These are phyloP conservation scores for Chorisops tibialis DNA, from an alignment of 2,888 invertebrate genomes.

Conservation along the genomic window DNA sequence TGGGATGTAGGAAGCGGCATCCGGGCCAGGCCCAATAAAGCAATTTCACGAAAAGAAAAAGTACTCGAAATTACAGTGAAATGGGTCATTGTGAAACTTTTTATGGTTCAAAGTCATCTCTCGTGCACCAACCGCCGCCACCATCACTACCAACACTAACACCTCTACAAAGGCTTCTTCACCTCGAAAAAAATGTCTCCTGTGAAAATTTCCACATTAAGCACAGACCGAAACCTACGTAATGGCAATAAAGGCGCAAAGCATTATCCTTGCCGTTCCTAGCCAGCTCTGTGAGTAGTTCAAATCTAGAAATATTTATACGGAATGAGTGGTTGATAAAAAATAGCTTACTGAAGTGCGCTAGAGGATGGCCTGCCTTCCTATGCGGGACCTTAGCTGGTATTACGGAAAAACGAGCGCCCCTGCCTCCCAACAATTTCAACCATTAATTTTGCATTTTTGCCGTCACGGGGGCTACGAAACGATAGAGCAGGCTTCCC, in stretches of 20 bases:
- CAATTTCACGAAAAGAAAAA: too few relatives aligned
- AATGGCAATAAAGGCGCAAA: slow-evolving; percentile 2
- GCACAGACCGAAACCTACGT: background rate
- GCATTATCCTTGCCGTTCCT: background rate
- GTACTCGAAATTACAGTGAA: background rate
- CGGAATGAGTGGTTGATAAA: background rate
- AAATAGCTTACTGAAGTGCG: background rate
- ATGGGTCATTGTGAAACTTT: background rate
- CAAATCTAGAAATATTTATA: background rate
- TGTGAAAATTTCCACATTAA: background rate
- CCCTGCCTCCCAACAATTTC: background rate
- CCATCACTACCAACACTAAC: background rate
- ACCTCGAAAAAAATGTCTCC: background rate
- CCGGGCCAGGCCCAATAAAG: too few relatives aligned
- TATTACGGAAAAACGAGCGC: background rate
- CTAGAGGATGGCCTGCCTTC: background rate
- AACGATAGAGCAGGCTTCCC: background rate
- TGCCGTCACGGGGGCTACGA: slow-evolving; percentile 12
- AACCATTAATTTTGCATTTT: slow-evolving; percentile 24
- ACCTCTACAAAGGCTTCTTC: background rate
- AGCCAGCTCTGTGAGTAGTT: background rate
- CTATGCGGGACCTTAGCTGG: background rate
- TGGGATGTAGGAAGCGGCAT: too few relatives aligned
- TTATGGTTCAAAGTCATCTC: background rate
- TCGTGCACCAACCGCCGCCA: too few relatives aligned